Conservation (phyloP, 2,888 invertebrate genomes). For the Cremastinae sp. region DNA sequence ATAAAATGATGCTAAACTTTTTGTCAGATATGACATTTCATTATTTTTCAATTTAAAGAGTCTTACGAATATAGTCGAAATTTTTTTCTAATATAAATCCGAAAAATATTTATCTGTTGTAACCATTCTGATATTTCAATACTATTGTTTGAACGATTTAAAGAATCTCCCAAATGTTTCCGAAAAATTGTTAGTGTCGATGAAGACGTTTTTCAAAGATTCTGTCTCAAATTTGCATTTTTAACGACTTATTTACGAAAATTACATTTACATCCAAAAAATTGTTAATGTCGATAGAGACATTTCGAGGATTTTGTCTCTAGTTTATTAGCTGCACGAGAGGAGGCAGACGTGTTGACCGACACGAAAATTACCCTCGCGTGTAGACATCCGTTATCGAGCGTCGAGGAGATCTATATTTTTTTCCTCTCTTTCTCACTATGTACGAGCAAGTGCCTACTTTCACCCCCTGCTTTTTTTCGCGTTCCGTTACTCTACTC, state of each 20-base stretch:
- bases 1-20: neutral
- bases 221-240: no score
- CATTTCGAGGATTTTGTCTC: slow-evolving; percentile 13
- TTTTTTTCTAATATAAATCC: no score
- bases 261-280: no score
- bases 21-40: no score
- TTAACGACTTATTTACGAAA: no score
- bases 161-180: slow-evolving; percentile 1
- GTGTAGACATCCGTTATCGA: slow-evolving; percentile 59
- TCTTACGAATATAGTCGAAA: no score
- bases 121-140: no score
- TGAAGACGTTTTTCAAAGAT: slow-evolving; percentile 31
- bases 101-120: no score
- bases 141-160: neutral
- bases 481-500: neutral
- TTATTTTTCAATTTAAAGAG: no score
- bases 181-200: slow-evolving; percentile 39
- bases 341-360: slow-evolving; percentile 51
- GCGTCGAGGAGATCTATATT: slow-evolving; percentile 18
- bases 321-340: slow-evolving; percentile 33
- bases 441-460: slow-evolving; percentile 31
- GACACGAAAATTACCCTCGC: slow-evolving; percentile 59
- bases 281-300: neutral
- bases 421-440: slow-evolving; percentile 16
- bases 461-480: slow-evolving; percentile 32